These are phyloP conservation scores for Brachyopa scutellaris DNA, from an alignment of 2,888 invertebrate species.

Conservation along the genomic window DNA sequence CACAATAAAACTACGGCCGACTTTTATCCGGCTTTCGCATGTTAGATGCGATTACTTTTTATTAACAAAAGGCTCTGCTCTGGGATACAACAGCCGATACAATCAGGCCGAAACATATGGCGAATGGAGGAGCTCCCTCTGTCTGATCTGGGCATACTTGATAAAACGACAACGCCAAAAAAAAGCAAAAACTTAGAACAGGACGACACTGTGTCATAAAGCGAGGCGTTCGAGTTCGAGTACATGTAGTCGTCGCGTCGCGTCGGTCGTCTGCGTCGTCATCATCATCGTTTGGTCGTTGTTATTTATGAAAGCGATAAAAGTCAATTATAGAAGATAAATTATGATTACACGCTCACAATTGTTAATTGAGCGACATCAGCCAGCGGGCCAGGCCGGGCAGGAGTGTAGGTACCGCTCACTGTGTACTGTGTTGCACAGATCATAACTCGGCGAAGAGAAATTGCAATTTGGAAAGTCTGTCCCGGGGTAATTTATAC, in stretches of 20 bases:
- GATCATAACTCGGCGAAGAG: slow-evolving; percentile 14
- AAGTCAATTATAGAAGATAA: slow-evolving; percentile 70
- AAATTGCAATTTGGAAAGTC: slow-evolving; percentile 54
- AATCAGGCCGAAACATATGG: slow-evolving; percentile 30
- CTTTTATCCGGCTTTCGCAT: slow-evolving; percentile 51
- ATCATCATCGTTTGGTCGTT: slow-evolving; percentile 50
- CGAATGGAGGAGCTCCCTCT: slow-evolving; percentile 1
- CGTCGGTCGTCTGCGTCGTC: slow-evolving; percentile 13
- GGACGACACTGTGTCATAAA: slow-evolving; percentile 19
- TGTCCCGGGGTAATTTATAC: slow-evolving; percentile 50
- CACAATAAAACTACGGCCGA: slow-evolving; percentile 41
- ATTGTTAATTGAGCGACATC: slow-evolving; percentile 66
- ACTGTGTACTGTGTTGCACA: background rate
- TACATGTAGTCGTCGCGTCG: background rate
- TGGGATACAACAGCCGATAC: background rate
- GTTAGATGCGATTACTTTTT: slow-evolving; percentile 52
- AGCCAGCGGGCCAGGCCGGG: background rate
- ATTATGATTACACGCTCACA: slow-evolving; percentile 68
- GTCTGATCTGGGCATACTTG: slow-evolving; percentile 6
- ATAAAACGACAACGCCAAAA: slow-evolving; percentile 3
- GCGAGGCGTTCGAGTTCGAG: background rate
- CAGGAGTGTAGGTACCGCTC: background rate
- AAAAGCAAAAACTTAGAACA: background rate
- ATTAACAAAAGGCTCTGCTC: slow-evolving; percentile 28
- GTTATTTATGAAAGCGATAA: slow-evolving; percentile 69